A percentile compares a stretch with the other conserved stretches of the same genome.
Conservation (phyloP, 2,797 vertebrate genomes). For the Mionectes olivaceus region DNA sequence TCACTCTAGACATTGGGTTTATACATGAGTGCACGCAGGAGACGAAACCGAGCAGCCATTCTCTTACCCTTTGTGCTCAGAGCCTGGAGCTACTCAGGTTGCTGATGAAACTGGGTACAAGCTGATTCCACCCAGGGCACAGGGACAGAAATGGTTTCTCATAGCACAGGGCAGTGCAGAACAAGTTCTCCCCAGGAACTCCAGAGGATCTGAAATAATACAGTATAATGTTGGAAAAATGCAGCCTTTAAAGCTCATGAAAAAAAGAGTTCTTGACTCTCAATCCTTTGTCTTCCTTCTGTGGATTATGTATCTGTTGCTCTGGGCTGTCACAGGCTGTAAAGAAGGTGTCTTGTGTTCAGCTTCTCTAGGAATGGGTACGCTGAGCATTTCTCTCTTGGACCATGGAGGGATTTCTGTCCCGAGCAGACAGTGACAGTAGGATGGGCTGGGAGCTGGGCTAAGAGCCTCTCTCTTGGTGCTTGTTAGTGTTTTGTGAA, state of each 20-base stretch:
- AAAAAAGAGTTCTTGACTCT: background rate
- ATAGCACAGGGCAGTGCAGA: background rate
- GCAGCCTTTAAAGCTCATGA: background rate
- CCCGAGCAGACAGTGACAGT: background rate
- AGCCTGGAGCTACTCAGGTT: background rate
- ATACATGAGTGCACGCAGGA: accelerated
- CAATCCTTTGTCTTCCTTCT: background rate
- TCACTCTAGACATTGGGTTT: background rate
- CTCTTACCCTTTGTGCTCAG: background rate
- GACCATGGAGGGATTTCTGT: background rate
- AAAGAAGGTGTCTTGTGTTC: background rate
- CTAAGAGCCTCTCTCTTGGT: background rate
- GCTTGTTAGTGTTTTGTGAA: background rate
- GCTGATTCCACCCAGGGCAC: background rate
- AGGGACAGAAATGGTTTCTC: background rate
- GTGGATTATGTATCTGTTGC: background rate
- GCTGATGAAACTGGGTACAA: background rate
- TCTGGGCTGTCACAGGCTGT: background rate
- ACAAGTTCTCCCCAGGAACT: background rate
- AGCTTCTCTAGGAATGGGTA: background rate
- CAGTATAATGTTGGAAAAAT: background rate
- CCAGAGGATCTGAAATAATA: background rate
- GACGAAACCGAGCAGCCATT: background rate
- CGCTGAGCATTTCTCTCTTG: background rate
- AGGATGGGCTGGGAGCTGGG: background rate